Base-by-base conservation (phyloP, 2,797 vertebrate species). In the Morus bassanus region DNA sequence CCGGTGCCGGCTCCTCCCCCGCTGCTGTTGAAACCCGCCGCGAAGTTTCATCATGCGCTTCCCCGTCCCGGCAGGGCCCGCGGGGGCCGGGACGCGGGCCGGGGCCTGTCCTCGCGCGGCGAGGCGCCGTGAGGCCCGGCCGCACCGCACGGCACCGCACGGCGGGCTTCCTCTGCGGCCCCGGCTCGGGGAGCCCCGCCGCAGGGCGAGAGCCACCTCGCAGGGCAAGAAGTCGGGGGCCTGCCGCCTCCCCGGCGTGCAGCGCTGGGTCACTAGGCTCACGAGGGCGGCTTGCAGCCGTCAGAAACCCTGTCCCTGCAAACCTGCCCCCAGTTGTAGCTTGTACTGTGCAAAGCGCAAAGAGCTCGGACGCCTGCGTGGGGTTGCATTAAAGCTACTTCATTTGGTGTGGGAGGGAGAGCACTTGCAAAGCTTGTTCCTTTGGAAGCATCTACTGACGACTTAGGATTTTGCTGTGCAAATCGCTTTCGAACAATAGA, bases 41-140 rank as follows among this genome's bases (percentile, higher is more conserved):
- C 30, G 19, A 61, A 89, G 85, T 97, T 97, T 96, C 97, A 93
- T 97, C 97, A 97, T 94, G 65, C 11, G 6, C 8, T 2, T 10
- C 21, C 51, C 11, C 3, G 28, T 5, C 8, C 10, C 17, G 51
- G 28, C 51, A 10, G 10, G 43, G 57, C 12, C 15, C 16, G 15
- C 6, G 28, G 35, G 21, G 50, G 21, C 17, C 60, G 22, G 15
- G 8, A 6, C 4, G 2, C 5, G 18, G 54, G 22, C 17, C 9
- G 28, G 13, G 21, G 41, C 30, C 12, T 23, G 31, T 2, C 5
- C 11, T 8, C 9, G 14, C 10, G 8, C 1, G 16, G 28, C 5
- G 27, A 6, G 23, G 51, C 7, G 12, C 41, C 13, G 23, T 25
- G 48, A 27, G 27, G 27, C 50, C 50, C 7, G 27, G 10, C 14